Evolutionary conservation across 2,797 vertebrate genomes (phyloP).

Genomic region (Platyrinchus mystaceus): DNA sequence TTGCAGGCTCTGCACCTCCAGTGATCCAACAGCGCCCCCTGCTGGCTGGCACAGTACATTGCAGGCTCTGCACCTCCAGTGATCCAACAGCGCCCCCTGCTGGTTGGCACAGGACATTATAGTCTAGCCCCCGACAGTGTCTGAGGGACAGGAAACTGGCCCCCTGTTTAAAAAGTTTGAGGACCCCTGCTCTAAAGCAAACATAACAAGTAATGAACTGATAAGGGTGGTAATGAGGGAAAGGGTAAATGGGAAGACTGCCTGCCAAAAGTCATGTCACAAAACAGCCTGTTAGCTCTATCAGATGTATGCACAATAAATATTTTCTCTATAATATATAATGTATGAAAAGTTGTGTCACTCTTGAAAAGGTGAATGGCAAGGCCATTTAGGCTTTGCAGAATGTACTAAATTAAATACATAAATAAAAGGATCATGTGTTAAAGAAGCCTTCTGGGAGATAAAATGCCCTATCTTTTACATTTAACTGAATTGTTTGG

Average conservation of each 20-base stretch:
- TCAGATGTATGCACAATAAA: not conserved
- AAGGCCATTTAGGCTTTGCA: not conserved
- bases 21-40: no score
- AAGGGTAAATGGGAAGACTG: not conserved
- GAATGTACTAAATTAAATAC: not conserved
- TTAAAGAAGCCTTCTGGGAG: not conserved
- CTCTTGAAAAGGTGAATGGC: not conserved
- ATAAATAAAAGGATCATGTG: not conserved
- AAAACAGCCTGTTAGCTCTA: not conserved
- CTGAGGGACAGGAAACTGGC: no score
- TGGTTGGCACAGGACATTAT: no score
- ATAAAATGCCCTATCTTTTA: not conserved
- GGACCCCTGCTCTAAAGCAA: not conserved
- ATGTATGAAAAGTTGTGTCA: not conserved
- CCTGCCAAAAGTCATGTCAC: not conserved
- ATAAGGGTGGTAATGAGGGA: not conserved
- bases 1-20: no score
- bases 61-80: no score
- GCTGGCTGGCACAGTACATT: no score
- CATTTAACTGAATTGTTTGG: not conserved
- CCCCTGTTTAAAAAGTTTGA: no score
- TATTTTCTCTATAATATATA: not conserved
- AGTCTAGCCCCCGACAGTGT: no score
- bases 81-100: no score
- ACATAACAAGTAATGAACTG: not conserved